Evolutionary conservation across 2,113 vertebrate species (phyloP).

Genomic region (Colius striatus): DNA sequence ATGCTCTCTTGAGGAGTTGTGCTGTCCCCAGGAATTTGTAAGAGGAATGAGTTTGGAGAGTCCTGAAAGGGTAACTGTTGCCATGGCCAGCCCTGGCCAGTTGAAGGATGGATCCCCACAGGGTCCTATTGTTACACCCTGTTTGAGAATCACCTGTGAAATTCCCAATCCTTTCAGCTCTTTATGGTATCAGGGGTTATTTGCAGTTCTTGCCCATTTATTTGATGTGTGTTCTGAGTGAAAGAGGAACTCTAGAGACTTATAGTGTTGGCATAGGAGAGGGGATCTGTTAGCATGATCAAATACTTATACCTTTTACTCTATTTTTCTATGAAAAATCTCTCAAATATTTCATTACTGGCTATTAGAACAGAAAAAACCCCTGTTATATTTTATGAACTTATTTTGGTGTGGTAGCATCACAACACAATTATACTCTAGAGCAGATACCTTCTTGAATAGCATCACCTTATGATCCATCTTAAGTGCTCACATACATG

Average conservation of each 20-base stretch:
- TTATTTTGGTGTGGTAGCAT: not conserved
- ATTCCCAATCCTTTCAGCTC: not conserved
- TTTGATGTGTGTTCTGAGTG: not conserved
- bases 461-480: not conserved
- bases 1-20: not conserved
- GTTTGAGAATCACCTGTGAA: not conserved
- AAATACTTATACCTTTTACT: not conserved
- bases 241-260: not conserved
- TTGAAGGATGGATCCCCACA: not conserved
- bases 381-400: not conserved
- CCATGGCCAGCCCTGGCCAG: not conserved
- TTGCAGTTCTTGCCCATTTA: not conserved
- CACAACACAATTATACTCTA: not conserved
- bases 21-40: not conserved
- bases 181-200: not conserved
- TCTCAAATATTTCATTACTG: not conserved
- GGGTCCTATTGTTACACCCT: not conserved
- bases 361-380: not conserved
- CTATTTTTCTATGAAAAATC: not conserved
- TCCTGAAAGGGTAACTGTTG: not conserved
- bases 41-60: not conserved
- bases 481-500: not conserved
- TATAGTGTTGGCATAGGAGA: not conserved
- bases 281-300: not conserved
- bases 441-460: not conserved